Evolutionary conservation across 1,140 invertebrate genomes (phyloP).

Genomic region (Drosophila pandora): DNA sequence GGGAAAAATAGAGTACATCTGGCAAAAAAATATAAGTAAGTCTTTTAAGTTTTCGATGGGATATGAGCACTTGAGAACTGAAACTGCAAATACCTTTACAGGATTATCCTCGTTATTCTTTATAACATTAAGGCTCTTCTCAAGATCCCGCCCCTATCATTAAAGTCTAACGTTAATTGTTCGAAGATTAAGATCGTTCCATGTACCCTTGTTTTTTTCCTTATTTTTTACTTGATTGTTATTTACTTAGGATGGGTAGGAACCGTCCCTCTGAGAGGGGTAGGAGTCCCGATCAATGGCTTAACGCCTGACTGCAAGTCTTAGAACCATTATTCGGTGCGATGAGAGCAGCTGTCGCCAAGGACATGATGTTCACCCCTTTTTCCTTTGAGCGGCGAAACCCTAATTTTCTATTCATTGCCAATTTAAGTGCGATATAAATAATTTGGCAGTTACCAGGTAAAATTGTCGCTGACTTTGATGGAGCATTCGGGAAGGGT

Average conservation of each 20-base stretch:
- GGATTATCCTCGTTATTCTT: constrained; percentile 66
- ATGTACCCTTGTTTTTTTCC: background rate
- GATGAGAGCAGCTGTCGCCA: constrained; percentile 69
- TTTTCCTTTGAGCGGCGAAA: constrained; percentile 26
- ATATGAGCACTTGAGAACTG: constrained; percentile 15
- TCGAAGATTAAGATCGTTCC: constrained; percentile 73
- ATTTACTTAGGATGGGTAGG: constrained; percentile 63
- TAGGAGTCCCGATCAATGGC: constrained; percentile 57
- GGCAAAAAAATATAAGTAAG: constrained; percentile 30
- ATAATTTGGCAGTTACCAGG: constrained; percentile 75
- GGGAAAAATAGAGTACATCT: constrained; percentile 63
- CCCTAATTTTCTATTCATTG: constrained; percentile 75
- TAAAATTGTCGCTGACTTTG: constrained; percentile 65
- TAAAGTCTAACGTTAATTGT: constrained; percentile 63
- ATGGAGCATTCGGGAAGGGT: constrained; percentile 64
- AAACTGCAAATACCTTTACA: constrained; percentile 40
- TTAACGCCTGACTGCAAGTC: constrained; percentile 54
- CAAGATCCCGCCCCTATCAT: constrained; percentile 61
- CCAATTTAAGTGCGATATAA: constrained; percentile 80
- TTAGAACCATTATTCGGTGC: constrained; percentile 55
- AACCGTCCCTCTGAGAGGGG: constrained; percentile 12
- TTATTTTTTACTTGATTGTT: constrained; percentile 51
- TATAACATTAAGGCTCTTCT: constrained; percentile 19
- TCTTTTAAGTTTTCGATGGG: background rate
- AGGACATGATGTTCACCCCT: constrained; percentile 58